Evolutionary conservation across 2,888 invertebrate species (phyloP).

Genomic region (Chrysolina americana): DNA sequence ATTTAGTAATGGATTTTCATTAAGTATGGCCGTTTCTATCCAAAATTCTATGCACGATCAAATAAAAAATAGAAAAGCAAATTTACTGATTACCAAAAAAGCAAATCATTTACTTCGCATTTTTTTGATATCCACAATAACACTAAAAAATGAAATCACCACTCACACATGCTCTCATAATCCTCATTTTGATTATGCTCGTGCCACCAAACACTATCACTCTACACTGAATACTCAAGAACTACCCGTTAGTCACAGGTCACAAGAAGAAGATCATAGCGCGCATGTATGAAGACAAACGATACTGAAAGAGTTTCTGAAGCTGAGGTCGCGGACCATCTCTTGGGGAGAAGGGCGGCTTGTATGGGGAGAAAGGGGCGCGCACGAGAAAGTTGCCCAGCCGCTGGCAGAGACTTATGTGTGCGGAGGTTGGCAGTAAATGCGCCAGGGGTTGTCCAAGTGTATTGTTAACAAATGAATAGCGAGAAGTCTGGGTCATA

Average conservation of each 20-base stretch:
- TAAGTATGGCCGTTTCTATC: too few species aligned
- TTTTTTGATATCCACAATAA: neutral
- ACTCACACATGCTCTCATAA: conserved; percentile 53
- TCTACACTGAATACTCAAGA: conserved; percentile 18
- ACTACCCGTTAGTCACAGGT: conserved; percentile 17
- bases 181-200: conserved; percentile 49
- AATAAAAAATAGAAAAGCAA: too few species aligned
- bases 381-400: conserved; percentile 63
- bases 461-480: neutral
- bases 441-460: conserved; percentile 19
- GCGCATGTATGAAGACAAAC: conserved; percentile 43
- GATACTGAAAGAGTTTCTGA: conserved; percentile 51
- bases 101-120: too few species aligned
- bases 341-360: conserved; percentile 52
- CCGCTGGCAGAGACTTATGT: conserved; percentile 35
- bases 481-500: neutral
- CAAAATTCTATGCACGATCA: too few species aligned
- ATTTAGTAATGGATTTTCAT: too few species aligned
- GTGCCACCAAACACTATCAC: conserved; percentile 42
- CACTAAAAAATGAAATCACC: conserved; percentile 22
- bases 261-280: conserved; percentile 36
- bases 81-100: too few species aligned
- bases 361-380: conserved; percentile 64
- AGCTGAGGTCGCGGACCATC: conserved; percentile 51
- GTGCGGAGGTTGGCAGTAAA: neutral